Evolutionary conservation across 2,113 vertebrate species (phyloP), one percentile per base, ranked within the genome.

Genomic region (Scartelaos histophorus): DNA sequence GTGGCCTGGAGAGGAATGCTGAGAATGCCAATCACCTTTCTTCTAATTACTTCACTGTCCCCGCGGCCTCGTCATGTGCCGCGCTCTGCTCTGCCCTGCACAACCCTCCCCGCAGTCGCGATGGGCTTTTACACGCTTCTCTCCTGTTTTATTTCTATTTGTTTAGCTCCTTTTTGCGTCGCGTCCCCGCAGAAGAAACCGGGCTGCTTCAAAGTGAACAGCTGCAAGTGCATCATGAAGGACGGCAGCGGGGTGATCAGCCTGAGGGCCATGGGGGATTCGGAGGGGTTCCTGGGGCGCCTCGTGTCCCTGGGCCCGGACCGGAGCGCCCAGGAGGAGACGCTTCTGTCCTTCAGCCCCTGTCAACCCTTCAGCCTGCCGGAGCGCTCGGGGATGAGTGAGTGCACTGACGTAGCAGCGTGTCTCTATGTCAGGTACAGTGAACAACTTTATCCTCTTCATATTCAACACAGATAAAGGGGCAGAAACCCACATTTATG

Each of bases 191-290:
- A 56, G 3, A 65, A 75, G 24, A 78, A 78, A 66, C 70, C 70
- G 0, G 91, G 89, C 62, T 94, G 94, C 78, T 89, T 94, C 62
- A 91, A 85, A 71, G 86, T 93, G 65, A 93, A 88, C 75, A 85
- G 58, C 80, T 94, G 93, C 73, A 92, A 91, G 38, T 94, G 93
- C 67, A 90, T 94, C 82, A 87, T 93, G 93, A 86, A 89, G 82
- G 92, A 93, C 1, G 92, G 93, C 7, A 91, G 89, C 0, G 93
- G 93, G 1, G 87, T 92, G 53, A 92, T 94, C 3, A 90, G 87
- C 73, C 83, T 94, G 86, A 82, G 81, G 0, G 77, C 90, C 0
- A 53, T 92, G 79, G 92, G 87, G 2, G 87, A 90, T 2, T 51
- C 73, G 0, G 81, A 88, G 0, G 92, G 91, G 3, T 92, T 93